Conservation (phyloP, 2,888 invertebrate species). For the Heliconius ethilla region DNA sequence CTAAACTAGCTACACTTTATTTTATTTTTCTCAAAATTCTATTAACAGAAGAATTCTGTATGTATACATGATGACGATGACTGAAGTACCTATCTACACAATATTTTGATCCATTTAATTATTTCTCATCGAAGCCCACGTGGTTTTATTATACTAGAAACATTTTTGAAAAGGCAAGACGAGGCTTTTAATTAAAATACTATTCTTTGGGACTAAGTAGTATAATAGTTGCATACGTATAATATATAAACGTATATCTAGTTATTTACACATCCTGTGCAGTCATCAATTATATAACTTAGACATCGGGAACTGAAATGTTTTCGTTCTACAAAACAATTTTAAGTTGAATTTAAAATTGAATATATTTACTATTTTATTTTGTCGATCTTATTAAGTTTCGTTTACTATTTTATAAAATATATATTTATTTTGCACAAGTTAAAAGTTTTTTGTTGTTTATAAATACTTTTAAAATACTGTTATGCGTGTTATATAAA, state of each 20-base stretch:
- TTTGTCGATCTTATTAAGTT: neutral
- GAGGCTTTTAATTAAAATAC: too few species aligned
- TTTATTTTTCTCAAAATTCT: too few species aligned
- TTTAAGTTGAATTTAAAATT: too few species aligned
- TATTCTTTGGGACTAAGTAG: neutral
- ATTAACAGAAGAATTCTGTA: neutral
- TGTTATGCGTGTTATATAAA: neutral
- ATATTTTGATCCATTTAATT: neutral
- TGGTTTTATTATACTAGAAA: neutral
- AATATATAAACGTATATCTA: neutral
- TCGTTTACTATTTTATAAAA: neutral
- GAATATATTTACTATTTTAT: neutral
- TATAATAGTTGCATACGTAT: neutral
- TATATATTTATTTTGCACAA: neutral
- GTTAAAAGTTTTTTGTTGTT: conserved; percentile 7
- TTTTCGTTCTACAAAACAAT: neutral
- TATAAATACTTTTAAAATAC: neutral
- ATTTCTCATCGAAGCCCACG: neutral
- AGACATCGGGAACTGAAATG: neutral
- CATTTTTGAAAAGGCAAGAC: neutral
- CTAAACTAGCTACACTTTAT: too few species aligned
- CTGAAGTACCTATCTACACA: neutral
- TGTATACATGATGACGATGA: neutral
- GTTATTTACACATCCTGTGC: neutral
- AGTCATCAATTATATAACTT: conserved; percentile 7